Evolutionary conservation across 1,140 invertebrate genomes (phyloP).

Genomic region (Theocolax elegans): DNA sequence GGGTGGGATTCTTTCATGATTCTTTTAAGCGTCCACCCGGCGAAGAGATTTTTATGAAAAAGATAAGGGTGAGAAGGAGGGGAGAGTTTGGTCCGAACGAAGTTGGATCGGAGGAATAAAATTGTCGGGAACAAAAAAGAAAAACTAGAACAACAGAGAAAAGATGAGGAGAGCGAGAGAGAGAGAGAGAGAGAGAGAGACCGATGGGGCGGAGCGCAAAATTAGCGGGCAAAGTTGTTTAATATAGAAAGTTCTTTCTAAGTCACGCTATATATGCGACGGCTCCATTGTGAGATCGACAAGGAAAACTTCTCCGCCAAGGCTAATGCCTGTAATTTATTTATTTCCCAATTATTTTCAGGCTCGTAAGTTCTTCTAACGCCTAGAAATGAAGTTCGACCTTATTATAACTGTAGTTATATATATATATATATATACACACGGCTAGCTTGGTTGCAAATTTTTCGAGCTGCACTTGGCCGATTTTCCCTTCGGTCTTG

Average conservation of each 20-base stretch:
- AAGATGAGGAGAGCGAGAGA: not conserved
- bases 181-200: constrained; percentile 7
- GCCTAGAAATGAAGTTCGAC: not conserved
- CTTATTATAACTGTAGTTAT: no score
- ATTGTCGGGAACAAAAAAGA: constrained; percentile 26
- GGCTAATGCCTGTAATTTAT: constrained; percentile 54
- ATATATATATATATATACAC: no score
- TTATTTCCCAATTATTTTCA: constrained; percentile 55
- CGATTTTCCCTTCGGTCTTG: no score
- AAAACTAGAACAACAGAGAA: constrained; percentile 1
- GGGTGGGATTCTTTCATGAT: no score
- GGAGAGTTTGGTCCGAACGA: constrained; percentile 1
- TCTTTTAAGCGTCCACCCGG: not conserved
- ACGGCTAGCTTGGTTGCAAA: constrained; percentile 8
- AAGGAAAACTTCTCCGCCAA: constrained; percentile 6
- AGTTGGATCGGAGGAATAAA: constrained; percentile 30
- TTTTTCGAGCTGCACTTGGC: not conserved
- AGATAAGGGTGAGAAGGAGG: constrained; percentile 20
- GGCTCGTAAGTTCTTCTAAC: constrained; percentile 20
- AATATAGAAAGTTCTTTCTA: constrained; percentile 56
- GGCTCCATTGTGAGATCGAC: constrained; percentile 48
- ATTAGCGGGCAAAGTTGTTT: constrained; percentile 57
- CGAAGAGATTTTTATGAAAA: constrained; percentile 19
- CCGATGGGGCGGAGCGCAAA: constrained; percentile 39
- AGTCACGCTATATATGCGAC: constrained; percentile 41